phyloP scores from a whole-genome alignment of 1,140 invertebrate species.

The Drosophila saltans region DNA sequence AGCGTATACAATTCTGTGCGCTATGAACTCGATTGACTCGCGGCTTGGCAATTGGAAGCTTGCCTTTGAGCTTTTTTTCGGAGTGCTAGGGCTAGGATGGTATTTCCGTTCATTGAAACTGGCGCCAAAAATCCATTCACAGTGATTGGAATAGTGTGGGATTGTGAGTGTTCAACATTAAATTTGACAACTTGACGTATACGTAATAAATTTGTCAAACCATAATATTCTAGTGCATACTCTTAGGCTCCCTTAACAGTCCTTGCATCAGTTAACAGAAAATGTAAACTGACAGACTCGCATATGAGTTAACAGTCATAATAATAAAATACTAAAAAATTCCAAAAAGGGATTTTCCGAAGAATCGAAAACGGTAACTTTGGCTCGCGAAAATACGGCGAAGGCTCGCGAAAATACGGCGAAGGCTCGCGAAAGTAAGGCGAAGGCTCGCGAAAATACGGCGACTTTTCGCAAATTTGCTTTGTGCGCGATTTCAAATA shows the following conservation, averaged over 20 bases:
- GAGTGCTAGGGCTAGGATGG: slow-evolving; percentile 48
- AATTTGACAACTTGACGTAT: slow-evolving; percentile 46
- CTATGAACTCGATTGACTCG: slow-evolving; percentile 43
- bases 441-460: too few relatives aligned
- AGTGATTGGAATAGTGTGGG: slow-evolving; percentile 18
- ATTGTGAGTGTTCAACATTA: slow-evolving; percentile 7
- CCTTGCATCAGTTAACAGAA: too few relatives aligned
- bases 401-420: too few relatives aligned
- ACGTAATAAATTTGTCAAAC: neutral
- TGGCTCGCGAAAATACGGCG: too few relatives aligned
- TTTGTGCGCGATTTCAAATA: too few relatives aligned
- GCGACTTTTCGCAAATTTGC: too few relatives aligned
- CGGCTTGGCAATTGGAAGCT: slow-evolving; percentile 56
- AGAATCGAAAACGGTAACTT: too few relatives aligned
- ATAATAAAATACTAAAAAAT: too few relatives aligned
- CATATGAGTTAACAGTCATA: too few relatives aligned
- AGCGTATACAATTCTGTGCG: slow-evolving; percentile 81
- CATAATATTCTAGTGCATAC: slow-evolving; percentile 3
- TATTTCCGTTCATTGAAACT: slow-evolving; percentile 62
- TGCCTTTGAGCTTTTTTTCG: slow-evolving; percentile 64
- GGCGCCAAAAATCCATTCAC: slow-evolving; percentile 64
- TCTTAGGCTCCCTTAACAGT: neutral
- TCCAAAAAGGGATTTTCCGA: too few relatives aligned
- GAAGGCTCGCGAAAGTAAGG: too few relatives aligned
- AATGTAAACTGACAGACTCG: too few relatives aligned